These are phyloP conservation scores for Diaphora mendica DNA, from an alignment of 2,888 invertebrate genomes.

Conservation along the genomic window DNA sequence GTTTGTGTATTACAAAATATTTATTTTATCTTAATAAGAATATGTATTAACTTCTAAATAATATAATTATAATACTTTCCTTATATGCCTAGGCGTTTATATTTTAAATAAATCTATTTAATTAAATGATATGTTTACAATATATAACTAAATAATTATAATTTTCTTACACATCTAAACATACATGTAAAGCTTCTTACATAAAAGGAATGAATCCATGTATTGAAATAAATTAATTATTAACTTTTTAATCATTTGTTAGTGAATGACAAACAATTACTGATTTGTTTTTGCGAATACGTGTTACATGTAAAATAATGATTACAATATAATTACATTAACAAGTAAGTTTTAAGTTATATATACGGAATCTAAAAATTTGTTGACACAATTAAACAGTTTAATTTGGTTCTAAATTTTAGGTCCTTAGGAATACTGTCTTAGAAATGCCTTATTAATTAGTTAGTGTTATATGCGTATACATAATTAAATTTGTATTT, in stretches of 20 bases:
- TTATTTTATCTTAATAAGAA: slow-evolving; percentile 32
- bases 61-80: slow-evolving; percentile 31
- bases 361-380: slow-evolving; percentile 32
- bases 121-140: slow-evolving; percentile 44
- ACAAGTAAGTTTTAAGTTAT: slow-evolving; percentile 19
- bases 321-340: slow-evolving; percentile 27
- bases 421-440: background rate
- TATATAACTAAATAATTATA: slow-evolving; percentile 27
- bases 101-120: slow-evolving; percentile 10
- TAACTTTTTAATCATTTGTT: slow-evolving; percentile 19
- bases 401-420: slow-evolving; percentile 24
- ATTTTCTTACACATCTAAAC: slow-evolving; percentile 24
- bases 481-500: slow-evolving; percentile 29
- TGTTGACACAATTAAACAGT: slow-evolving; percentile 3
- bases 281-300: background rate
- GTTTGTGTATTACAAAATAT: slow-evolving; percentile 35
- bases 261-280: background rate
- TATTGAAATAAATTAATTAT: slow-evolving; percentile 30
- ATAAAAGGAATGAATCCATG: slow-evolving; percentile 52
- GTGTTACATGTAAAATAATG: slow-evolving; percentile 2
- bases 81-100: slow-evolving; percentile 6
- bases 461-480: background rate
- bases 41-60: slow-evolving; percentile 18
- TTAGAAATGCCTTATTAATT: background rate
- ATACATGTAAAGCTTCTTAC: slow-evolving; percentile 41